Evolutionary conservation across 2,888 invertebrate genomes (phyloP).

Genomic region (Drosophila mercatorum): DNA sequence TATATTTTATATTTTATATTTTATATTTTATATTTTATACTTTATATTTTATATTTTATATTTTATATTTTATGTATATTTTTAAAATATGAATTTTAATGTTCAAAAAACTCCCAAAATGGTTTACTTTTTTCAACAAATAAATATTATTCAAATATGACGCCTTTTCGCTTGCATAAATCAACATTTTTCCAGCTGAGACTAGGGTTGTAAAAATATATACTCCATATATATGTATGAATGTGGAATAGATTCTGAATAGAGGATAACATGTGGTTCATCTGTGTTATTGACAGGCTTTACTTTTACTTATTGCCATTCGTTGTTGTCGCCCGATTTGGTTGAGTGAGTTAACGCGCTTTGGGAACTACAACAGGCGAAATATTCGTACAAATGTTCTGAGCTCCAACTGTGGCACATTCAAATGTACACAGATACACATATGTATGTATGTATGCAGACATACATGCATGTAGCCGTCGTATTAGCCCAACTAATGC

Average conservation of each 20-base stretch:
- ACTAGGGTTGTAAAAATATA: neutral
- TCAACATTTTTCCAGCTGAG: neutral
- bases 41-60: neutral
- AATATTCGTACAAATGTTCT: constrained; percentile 23
- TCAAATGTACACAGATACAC: neutral
- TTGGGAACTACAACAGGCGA: constrained; percentile 30
- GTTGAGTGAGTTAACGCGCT: constrained; percentile 54
- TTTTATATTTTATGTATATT: neutral
- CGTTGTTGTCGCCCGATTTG: constrained; percentile 42
- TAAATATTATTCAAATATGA: neutral
- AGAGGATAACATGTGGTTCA: constrained; percentile 21
- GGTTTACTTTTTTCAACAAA: too few species aligned
- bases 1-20: neutral
- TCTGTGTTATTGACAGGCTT: constrained; percentile 1
- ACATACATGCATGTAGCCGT: constrained; percentile 2
- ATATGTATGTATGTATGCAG: neutral
- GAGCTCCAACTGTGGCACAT: constrained; percentile 20
- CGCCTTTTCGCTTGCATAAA: neutral
- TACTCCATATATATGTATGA: neutral
- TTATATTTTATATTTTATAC: neutral
- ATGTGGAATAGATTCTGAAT: neutral
- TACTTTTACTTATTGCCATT: constrained; percentile 19
- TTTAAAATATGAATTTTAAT: too few species aligned
- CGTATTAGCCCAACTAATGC: constrained; percentile 44
- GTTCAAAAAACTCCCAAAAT: too few species aligned